phyloP scores from a whole-genome alignment of 1,140 invertebrate species.

The Drosophila littoralis region DNA sequence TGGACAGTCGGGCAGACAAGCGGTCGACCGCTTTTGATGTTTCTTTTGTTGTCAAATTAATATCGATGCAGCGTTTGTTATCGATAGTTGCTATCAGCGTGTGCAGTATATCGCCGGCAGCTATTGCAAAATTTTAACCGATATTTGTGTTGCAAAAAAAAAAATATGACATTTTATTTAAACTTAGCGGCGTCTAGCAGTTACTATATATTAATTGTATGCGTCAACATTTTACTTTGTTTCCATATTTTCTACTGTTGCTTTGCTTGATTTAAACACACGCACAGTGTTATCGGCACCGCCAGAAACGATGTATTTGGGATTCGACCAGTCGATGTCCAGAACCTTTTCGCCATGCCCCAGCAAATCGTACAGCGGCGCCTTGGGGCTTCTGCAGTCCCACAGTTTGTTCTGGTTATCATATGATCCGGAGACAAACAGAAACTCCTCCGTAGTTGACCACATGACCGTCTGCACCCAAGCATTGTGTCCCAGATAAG shows the following conservation, averaged over 20 bases:
- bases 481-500: conserved; percentile 94
- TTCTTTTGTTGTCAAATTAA: conserved; percentile 49
- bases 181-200: conserved; percentile 31
- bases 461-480: conserved; percentile 97
- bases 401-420: conserved; percentile 97
- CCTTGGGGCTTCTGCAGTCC: conserved; percentile 96
- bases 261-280: conserved; percentile 91
- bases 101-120: conserved; percentile 40
- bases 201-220: conserved; percentile 23
- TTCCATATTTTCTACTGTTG: conserved; percentile 54
- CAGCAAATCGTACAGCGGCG: conserved; percentile 95
- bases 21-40: conserved; percentile 51
- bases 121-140: background rate
- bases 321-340: conserved; percentile 96
- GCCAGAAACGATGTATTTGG: conserved; percentile 94
- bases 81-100: conserved; percentile 20
- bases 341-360: conserved; percentile 98
- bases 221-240: conserved; percentile 45
- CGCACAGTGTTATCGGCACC: conserved; percentile 97
- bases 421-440: conserved; percentile 97
- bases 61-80: conserved; percentile 42
- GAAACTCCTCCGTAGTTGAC: conserved; percentile 92
- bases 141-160: conserved; percentile 35
- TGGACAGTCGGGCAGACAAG: conserved; percentile 42
- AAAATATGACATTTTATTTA: conserved; percentile 46